Evolutionary conservation across 2,113 vertebrate species (phyloP), one percentile per base, ranked within the genome.

Genomic region (Heloderma charlesbogerti): DNA sequence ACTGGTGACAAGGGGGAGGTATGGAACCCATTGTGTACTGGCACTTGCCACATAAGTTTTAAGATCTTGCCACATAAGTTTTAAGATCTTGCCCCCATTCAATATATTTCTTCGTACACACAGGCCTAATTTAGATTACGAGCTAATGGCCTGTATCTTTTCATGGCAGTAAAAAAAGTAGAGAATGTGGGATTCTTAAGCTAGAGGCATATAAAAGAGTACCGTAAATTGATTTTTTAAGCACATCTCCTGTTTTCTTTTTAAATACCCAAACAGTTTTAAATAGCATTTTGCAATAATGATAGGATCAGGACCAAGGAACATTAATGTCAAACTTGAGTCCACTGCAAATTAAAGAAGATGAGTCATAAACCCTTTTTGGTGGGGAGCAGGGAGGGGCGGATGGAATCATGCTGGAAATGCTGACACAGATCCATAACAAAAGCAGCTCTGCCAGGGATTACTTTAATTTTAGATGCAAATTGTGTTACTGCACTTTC

Each of bases 381-480:
- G 91, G 93, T 91, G 94, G 27, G 66, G n/a, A 12, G n/a, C 10
- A 6, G 6, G 8, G 6, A 43, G 4, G 20, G 18, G n/a, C 13
- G 90, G 0, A 79, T 93, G 92, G 88, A 96, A 96, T 94, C 92
- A 90, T 92, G 75, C 84, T 48, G 67, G 66, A 93, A 96, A 95
- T 3, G 2, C 95, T 95, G 89, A 94, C 92, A 95, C 3, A 6
- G 86, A 93, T 86, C 86, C 40, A 1, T 94, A 96, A 96, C 91
- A 96, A 93, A 89, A 92, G 93, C 90, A 94, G 91, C 54, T 94
- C 84, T 93, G 89, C 88, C 81, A 94, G 72, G 88, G 90, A 95
- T 96, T 93, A 91, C 91, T 96, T 95, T 94, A 95, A 95, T 92
- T 89, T 91, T 89, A 92, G 95, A 95, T 95, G 85, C 95, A 93